Base-by-base conservation (phyloP, 2,113 vertebrate genomes). In the Leucoraja erinaceus region DNA sequence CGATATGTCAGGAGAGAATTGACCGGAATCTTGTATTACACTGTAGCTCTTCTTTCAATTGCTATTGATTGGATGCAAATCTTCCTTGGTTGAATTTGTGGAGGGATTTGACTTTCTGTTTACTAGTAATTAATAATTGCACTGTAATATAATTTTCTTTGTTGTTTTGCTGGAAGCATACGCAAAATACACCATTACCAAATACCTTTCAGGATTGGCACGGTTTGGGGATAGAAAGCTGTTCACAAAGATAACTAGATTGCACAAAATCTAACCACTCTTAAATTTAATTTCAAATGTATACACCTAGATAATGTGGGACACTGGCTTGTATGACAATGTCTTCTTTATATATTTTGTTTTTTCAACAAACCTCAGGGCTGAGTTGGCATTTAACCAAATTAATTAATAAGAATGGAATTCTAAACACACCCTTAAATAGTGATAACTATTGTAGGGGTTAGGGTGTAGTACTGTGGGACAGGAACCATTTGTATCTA, bases 331-430 rank as follows among this genome's bases (percentile, higher is more conserved):
- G 59, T 4, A 25, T 70, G 61, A 72, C 66, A 91, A 91, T 91
- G 66, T 31, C 20, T 91, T 47, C 66, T 70, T 91, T 91, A 68
- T 91, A 20, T 72, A 31, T 9, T 4, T 9, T 4, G 38, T 33
- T 72, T 70, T 38, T 70, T 91, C 20, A 5, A 70, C 88, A 91
- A 72, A 72, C 20, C 31, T 91, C 38, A 70, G 5, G 31, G 31
- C 61, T 70, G 18, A 70, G 33, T 91, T 91, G 88, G 66, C 88
- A 47, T 91, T 72, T 47, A 25, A 5, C 33, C 88, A 91, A 70
- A 91, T 70, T 47, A 91, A 91, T 91, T 70, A 91, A 91, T 47
- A 25, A 12, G 31, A 90, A 22, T 91, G 88, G 63, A 91, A 91
- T 91, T 90, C 66, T 11, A 91, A 70, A 91, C 63, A 91, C 88